phyloP scores from a whole-genome alignment of 92 coral and sea anemone species.

The Bergia puertoricense region DNA sequence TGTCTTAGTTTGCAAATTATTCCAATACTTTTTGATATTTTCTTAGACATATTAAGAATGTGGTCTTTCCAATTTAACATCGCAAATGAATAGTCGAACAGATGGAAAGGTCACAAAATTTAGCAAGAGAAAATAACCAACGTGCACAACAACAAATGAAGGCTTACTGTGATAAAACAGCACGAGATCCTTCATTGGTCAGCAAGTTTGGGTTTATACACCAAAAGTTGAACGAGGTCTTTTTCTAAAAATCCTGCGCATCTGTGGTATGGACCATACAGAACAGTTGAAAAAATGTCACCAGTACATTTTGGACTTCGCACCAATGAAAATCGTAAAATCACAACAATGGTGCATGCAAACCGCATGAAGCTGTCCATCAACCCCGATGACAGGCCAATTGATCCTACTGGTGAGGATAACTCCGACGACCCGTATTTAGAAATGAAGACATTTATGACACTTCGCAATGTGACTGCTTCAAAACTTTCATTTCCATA shows the following conservation, averaged over 20 bases:
- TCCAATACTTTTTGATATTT: too few relatives aligned
- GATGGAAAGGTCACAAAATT: too few relatives aligned
- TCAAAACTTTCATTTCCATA: constrained; percentile 48
- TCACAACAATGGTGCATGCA: constrained; percentile 48
- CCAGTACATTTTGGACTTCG: constrained; percentile 43
- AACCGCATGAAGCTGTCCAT: constrained; percentile 46
- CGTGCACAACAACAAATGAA: too few relatives aligned
- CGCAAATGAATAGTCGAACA: too few relatives aligned
- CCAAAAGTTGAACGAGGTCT: constrained; percentile 29
- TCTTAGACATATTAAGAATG: too few relatives aligned
- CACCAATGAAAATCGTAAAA: constrained; percentile 46
- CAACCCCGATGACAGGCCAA: constrained; percentile 51
- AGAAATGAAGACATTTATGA: neutral
- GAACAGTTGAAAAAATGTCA: neutral
- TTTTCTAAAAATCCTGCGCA: constrained; percentile 53
- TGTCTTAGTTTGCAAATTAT: too few relatives aligned
- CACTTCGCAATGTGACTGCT: constrained; percentile 41
- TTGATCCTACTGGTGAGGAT: constrained; percentile 27
- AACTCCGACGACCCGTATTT: neutral
- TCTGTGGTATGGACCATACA: constrained; percentile 48
- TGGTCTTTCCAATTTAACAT: too few relatives aligned
- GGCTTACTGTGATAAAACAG: too few relatives aligned
- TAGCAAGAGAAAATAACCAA: too few relatives aligned
- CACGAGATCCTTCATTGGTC: constrained; percentile 34
- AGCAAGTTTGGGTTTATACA: constrained; percentile 60